A percentile compares a stretch with the other conserved stretches of the same genome.
Evolutionary conservation across 37 sponge, comb jelly and placozoan species (phyloP).

Genomic region (Oscarella lobularis): DNA sequence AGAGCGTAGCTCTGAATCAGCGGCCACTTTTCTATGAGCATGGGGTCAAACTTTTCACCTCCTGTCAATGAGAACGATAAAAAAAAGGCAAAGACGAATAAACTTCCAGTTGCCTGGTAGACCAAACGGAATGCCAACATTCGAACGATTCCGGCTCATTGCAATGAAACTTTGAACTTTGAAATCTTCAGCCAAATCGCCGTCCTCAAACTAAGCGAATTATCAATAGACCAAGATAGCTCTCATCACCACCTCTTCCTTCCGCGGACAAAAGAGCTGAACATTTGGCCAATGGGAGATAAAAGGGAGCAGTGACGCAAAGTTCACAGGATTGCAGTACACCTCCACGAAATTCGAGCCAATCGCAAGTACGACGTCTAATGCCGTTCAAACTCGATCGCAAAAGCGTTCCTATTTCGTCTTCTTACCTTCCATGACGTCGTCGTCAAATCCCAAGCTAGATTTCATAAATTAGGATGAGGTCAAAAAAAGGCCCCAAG

Average conservation of each 20-base stretch:
- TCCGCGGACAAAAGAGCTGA: not conserved
- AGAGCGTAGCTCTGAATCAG: not conserved
- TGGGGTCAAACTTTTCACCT: no score
- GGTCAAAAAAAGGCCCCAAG: not conserved
- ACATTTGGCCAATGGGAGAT: not conserved
- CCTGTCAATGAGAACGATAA: no score
- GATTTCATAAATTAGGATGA: no score
- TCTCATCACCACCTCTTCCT: not conserved
- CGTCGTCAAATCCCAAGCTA: no score
- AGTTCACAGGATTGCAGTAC: not conserved
- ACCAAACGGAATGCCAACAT: not conserved
- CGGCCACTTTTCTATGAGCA: conserved; percentile 1
- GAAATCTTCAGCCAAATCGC: not conserved
- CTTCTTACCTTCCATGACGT: no score
- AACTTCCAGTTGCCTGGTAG: not conserved
- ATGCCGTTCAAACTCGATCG: not conserved
- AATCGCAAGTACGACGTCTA: not conserved
- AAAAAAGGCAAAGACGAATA: no score
- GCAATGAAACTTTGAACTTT: not conserved
- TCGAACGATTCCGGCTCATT: not conserved
- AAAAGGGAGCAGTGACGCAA: not conserved
- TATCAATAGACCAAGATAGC: not conserved
- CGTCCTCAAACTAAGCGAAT: not conserved
- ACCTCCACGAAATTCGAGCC: not conserved
- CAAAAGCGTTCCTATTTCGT: no score